phyloP scores from a whole-genome alignment of 2,888 invertebrate species.

The Ophion ventricosus region DNA sequence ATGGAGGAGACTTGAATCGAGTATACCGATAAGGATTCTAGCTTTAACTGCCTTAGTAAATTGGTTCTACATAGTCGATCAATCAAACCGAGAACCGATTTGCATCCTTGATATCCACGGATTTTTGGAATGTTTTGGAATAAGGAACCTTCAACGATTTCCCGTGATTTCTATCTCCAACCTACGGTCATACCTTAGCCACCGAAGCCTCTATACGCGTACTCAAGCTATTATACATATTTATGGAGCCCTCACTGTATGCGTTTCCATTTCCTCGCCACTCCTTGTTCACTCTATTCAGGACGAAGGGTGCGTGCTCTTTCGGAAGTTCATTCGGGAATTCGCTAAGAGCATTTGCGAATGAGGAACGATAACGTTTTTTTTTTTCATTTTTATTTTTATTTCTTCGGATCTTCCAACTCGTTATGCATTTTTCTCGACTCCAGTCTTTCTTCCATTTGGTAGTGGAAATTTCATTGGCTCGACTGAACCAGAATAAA shows the following conservation, averaged over 20 bases:
- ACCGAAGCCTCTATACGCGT: background rate
- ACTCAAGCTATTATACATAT: slow-evolving; percentile 1
- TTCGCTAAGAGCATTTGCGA: background rate
- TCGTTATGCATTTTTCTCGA: background rate
- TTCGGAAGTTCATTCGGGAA: background rate
- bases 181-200: background rate
- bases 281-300: background rate
- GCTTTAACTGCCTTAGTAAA: slow-evolving; percentile 70
- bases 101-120: slow-evolving; percentile 16
- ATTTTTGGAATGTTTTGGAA: background rate
- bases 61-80: slow-evolving; percentile 63
- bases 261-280: background rate
- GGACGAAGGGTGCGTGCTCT: background rate
- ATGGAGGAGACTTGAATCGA: slow-evolving; percentile 59
- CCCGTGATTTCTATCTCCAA: background rate
- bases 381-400: background rate
- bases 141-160: background rate
- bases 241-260: background rate
- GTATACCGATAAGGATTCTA: slow-evolving; percentile 69
- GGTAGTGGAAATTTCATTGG: background rate
- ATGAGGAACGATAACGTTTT: background rate
- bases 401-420: background rate
- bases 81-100: slow-evolving; percentile 46
- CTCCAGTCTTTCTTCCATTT: background rate
- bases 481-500: too few relatives aligned